Evolutionary conservation across 37 sponge, comb jelly and placozoan species (phyloP).

Genomic region (Crambe crambe): DNA sequence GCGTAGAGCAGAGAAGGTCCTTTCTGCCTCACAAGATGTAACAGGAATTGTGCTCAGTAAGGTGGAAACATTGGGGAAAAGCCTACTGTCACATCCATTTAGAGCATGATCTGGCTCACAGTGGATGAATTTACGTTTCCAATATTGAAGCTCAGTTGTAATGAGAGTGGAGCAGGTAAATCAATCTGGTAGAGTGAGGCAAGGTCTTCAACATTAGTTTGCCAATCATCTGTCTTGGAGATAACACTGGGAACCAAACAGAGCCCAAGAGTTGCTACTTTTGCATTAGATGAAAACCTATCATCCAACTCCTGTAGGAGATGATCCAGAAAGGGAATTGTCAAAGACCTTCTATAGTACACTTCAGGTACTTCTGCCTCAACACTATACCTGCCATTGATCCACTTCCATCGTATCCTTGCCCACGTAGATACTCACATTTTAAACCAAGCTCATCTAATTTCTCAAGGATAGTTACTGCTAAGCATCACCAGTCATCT

Average conservation of each 20-base stretch:
- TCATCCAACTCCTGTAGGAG: no score
- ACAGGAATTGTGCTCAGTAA: no score
- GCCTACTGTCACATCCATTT: background rate
- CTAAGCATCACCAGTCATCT: constrained; percentile 58
- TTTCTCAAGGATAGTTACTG: constrained; percentile 41
- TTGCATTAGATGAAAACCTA: background rate
- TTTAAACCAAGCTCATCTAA: constrained; percentile 51
- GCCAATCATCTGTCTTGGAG: constrained; percentile 15
- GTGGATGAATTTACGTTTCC: background rate
- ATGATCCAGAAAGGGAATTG: no score
- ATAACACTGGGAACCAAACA: constrained; percentile 11
- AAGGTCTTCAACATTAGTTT: background rate
- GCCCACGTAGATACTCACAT: constrained; percentile 24
- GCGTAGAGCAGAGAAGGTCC: constrained; percentile 14
- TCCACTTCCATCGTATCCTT: constrained; percentile 71
- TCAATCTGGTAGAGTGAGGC: background rate
- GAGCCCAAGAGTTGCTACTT: background rate
- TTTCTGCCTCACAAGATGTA: constrained; percentile 8
- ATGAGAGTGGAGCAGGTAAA: no score
- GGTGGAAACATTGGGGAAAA: no score
- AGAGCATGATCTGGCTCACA: background rate
- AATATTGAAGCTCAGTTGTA: no score
- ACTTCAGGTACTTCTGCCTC: no score
- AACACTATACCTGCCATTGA: constrained; percentile 65
- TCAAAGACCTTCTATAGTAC: no score